Evolutionary conservation across 2,888 invertebrate genomes (phyloP), one percentile per base, ranked within the genome.

Genomic region (Selenia dentaria): DNA sequence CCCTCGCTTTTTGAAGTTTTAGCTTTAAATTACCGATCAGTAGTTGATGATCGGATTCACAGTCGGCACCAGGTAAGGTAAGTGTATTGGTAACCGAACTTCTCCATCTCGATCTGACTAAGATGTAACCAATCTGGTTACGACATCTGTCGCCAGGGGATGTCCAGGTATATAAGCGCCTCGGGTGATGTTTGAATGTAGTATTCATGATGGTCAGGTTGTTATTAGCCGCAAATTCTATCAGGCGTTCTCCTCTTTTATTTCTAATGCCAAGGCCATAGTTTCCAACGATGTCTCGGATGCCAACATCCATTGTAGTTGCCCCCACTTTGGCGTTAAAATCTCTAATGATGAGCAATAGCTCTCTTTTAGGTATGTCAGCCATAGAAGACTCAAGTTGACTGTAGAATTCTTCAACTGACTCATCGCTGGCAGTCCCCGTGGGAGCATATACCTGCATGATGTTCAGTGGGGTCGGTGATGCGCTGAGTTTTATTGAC

Each of bases 101-200:
- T 28, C 41, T 54, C 54, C 57, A 57, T 27, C 55, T 28, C 0
- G 48, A 13, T 6, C 37, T 22, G 5, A 50, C 40, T 27, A 56
- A 33, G 31, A 56, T 48, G 26, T 53, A 56, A 28, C 55, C 57
- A 1, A 59, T 57, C 33, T 59, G 56, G 26, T 57, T 54, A 2
- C 39, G 26, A 18, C 35, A 11, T 11, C 29, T 28, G 3, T 44
- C 50, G 22, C 43, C 38, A 1, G 59, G 52, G 0, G 54, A 45
- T 10, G 38, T 54, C 57, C 48, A 42, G 18, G 53, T 37, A 38
- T 16, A 16, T 2, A 16, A 4, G 3, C 16, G 2, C 4, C 16
- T 2, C 4, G 16, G 16, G 4, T 16, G 55, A 14, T 60, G 48
- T 35, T 55, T 31, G 16, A 57, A 61, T 6, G 37, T 33, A 2